Evolutionary conservation across 2,888 invertebrate genomes (phyloP), one percentile per base, ranked within the genome.

Genomic region (Oxycera nigricornis): DNA sequence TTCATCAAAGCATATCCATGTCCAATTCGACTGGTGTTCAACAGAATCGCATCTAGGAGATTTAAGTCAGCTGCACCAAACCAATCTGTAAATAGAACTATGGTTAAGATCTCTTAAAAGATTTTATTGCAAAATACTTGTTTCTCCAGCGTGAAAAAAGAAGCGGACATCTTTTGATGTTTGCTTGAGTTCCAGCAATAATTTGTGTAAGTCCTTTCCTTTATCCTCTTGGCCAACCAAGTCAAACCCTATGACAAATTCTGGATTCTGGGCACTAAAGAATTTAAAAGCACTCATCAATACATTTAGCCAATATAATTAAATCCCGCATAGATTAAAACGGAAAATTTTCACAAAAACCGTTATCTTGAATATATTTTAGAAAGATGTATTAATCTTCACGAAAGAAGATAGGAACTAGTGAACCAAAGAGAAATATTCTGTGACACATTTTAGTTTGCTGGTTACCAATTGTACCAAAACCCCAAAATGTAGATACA

Each of bases 111-210:
- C 2, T 52, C 24, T 30, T 62, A 7, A 35, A 70, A 3, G 2
- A 52, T 30, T n/a, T 22, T 76, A 24, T 28, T 22, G n/a, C 7
- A 28, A 70, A 17, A 24, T 41, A 85, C 85, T 88, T 14, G 91
- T 90, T 83, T 91, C 91, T 0, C 91, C 91, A 0, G 91, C 90
- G 78, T 91, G 91, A 73, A 91, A 89, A 79, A 90, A 90, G 76
- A 87, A 88, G 26, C 86, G 84, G 0, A 89, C 81, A n/a, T 78
- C 79, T 26, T 78, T 62, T 2, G 85, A 83, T 20, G 83, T 73
- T 6, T 80, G 75, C 30, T 76, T 78, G 0, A 85, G 57, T 4
- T 77, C 79, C 0, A 79, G 68, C 2, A 83, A 35, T n/a, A 83
- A 81, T 3, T 79, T 74, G 30, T 83, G 77, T 0, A 91, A 81